Percentiles rank a stretch among this genome's conserved stretches.
Evolutionary conservation across 2,113 vertebrate genomes (phyloP).

Genomic region (Leucosticte australis): DNA sequence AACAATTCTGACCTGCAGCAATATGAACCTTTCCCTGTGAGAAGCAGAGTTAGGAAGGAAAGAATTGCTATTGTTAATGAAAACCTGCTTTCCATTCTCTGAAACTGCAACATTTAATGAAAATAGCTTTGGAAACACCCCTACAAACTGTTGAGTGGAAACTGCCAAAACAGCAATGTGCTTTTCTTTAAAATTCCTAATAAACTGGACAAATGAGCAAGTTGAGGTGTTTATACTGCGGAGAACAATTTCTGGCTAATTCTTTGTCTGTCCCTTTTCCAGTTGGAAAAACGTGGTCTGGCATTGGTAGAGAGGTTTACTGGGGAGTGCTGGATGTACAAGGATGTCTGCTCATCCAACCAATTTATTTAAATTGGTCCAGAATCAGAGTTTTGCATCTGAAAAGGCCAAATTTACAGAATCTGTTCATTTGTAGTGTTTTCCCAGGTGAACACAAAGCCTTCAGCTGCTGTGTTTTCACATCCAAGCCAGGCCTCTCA

Average conservation of each 20-base stretch:
- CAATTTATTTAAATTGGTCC: not conserved
- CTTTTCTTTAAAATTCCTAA: not conserved
- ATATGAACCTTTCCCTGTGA: not conserved
- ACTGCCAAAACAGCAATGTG: not conserved
- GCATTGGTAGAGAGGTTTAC: not conserved
- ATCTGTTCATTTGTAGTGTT: not conserved
- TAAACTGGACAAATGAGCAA: not conserved
- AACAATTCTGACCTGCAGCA: not conserved
- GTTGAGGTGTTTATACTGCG: not conserved
- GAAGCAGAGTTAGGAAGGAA: not conserved
- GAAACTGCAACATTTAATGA: not conserved
- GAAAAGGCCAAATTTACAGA: not conserved
- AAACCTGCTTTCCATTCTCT: not conserved
- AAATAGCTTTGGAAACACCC: constrained; percentile 15
- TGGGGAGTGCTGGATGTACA: not conserved
- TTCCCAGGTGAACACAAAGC: not conserved
- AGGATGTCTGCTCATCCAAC: not conserved
- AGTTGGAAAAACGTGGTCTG: not conserved
- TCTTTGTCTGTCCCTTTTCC: not conserved
- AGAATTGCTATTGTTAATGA: not conserved
- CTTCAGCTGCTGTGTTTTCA: not conserved
- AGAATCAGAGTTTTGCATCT: not conserved
- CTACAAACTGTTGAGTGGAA: not conserved
- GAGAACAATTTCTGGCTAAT: not conserved
- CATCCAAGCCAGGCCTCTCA: not conserved